Base-by-base conservation (phyloP, 2,113 vertebrate species). In the Corydoras sp. region DNA sequence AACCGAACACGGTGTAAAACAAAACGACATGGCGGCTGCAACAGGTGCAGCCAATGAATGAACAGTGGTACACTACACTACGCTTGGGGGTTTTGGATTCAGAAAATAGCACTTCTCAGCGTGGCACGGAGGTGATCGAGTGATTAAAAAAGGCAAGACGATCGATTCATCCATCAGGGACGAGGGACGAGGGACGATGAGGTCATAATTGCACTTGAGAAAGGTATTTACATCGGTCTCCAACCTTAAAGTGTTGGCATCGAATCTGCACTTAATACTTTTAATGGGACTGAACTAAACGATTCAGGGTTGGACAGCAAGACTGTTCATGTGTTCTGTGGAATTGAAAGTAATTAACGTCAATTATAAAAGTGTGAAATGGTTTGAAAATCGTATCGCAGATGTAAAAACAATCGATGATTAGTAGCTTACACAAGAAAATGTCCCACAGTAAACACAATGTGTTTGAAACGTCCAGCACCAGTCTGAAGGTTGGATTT, bases 151-250 rank as follows among this genome's bases (percentile, higher is more conserved):
- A 68, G 72, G 51, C 35, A 65, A 69, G 65, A 62, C 62, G 58
- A 63, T 64, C 35, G 12, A 74, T 35, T 68, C 74, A 24, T 24
- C 18, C 18, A 2, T 24, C 2, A 24, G 18, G 18, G 18, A 24
- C 18, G 18, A 77, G 77, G 68, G 72, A 79, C 58, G 65, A 77
- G 62, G 68, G 76, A 72, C 51, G 64, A 81, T 79, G 12, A 48
- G 69, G 66, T 58, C 65, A 83, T 88, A 90, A 91, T 85, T 86
- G 86, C 86, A 86, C 79, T 86, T 88, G 6, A 79, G 62, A 77
- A 77, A 83, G 58, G 59, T 83, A 79, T 81, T 81, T 83, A 84
- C 79, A 83, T 54, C 72, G 18, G 63, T 68, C 71, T 71, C 61
- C 62, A n/a, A 74, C 79, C 74, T 74, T 64, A 68, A 32, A 65